Base-by-base conservation (phyloP, 2,888 invertebrate genomes). In the Dynastes tityus region DNA sequence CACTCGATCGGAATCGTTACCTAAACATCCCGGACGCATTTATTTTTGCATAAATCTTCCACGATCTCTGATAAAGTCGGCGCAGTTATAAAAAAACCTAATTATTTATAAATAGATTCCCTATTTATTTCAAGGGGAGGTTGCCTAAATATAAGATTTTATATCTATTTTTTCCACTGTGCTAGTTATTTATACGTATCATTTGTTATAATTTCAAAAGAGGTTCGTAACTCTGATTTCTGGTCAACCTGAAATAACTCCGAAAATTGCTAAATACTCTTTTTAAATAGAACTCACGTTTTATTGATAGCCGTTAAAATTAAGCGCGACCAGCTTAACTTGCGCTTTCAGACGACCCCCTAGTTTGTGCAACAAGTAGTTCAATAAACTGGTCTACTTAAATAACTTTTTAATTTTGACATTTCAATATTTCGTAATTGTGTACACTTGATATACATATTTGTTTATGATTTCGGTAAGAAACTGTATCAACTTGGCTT, bases 181-280 rank as follows among this genome's bases (percentile, higher is more conserved):
- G 58, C 73, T 58, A 73, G 73, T 73, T 73, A 73, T 73, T 73
- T 73, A 73, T 73, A 73, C 73, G 73, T 73, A 73, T 58, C 73
- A 73, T 73, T 73, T 73, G 73, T 73, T 73, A 73, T 73, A 73
- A 58, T 73, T 73, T 73, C 73, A 73, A 73, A 73, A 73, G 73
- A 58, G 73, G 58, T 73, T 53, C 22, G 73, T 27, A 70, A 70
- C 70, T 73, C 32, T 40, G 45, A 55, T 73, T 73, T 58, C 73
- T 73, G 73, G 58, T 58, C 58, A 58, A 73, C 73, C 73, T 73
- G 73, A 73, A 73, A 73, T 73, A 73, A 73, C 73, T 73, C 40
- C 37, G 55, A 58, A 73, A 58, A 73, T 73, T 73, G 58, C 73
- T 73, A 73, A 73, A 73, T 73, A 73, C 58, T 8, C 45, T 73